A percentile compares a stretch with the other conserved stretches of the same genome.
These are phyloP conservation scores for Acanthosepion pharaonis DNA, from an alignment of 2,888 invertebrate genomes.

Conservation along the genomic window DNA sequence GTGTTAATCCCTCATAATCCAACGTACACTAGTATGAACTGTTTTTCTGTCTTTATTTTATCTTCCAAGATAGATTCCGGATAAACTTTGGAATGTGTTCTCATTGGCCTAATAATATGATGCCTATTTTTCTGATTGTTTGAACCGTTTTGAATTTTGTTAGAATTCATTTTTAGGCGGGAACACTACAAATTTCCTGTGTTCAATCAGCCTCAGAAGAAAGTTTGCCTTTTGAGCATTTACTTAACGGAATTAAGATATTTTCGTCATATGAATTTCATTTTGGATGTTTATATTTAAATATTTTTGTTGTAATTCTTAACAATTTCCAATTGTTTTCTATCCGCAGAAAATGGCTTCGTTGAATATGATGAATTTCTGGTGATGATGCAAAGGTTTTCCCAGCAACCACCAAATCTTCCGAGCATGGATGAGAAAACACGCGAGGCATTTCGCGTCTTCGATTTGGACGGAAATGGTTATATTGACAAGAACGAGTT, in stretches of 20 bases:
- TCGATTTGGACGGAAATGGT: conserved; percentile 71
- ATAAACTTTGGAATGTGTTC: no score
- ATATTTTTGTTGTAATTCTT: neutral
- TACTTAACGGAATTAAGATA: no score
- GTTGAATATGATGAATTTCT: conserved; percentile 72
- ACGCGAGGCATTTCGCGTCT: conserved; percentile 65
- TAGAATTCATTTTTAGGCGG: no score
- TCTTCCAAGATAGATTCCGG: no score
- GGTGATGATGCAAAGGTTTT: conserved; percentile 67
- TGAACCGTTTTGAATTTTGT: no score
- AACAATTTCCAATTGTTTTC: neutral
- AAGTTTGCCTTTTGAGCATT: no score
- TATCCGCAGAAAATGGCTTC: conserved; percentile 66
- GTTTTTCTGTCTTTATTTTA: no score
- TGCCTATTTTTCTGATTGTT: no score
- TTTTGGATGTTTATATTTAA: neutral
- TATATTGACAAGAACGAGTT: conserved; percentile 72
- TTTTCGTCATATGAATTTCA: neutral
- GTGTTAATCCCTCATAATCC: neutral
- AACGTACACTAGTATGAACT: no score
- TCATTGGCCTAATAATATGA: no score
- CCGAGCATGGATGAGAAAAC: conserved; percentile 58
- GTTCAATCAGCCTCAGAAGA: no score
- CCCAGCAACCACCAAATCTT: conserved; percentile 48
- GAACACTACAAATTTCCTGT: no score